Evolutionary conservation across 2,888 invertebrate genomes (phyloP), one percentile per base, ranked within the genome.

Genomic region (Hirtodrosophila trivittata): DNA sequence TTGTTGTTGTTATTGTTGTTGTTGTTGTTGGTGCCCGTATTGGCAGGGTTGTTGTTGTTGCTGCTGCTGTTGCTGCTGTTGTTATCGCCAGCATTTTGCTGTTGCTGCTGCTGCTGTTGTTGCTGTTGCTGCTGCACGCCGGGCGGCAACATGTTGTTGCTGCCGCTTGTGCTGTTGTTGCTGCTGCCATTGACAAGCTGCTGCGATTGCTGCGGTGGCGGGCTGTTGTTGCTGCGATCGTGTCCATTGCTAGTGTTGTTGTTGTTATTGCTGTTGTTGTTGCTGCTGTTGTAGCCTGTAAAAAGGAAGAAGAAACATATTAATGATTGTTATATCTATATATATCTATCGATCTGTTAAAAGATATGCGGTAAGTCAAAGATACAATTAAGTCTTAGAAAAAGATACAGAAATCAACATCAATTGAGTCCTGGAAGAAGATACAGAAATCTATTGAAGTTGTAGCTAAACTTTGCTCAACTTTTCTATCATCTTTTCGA

Each of bases 141-240:
- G 38, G 86, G 81, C 69, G 88, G 80, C 72, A 87, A 52, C 88
- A 83, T 83, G 59, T 74, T 64, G 66, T 28, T 72, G 67, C 39
- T 51, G 84, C 66, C 65, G 77, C 66, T 72, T 80, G 49, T 72
- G 67, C 13, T 47, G 16, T 33, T 80, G 77, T 21, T 71, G 49
- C 35, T 76, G 56, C 39, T 73, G 49, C 64, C 64, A 65, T 57
- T 82, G 67, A 57, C 56, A 58, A 54, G 50, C 10, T 73, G 72
- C 10, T 64, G 63, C 13, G 14, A 67, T 13, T 30, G 70, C 43
- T 55, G 75, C 47, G 76, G 86, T 56, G 89, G 88, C 72, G 89
- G 86, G 47, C 32, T 43, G 35, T 76, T 89, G 65, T 90, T 90
- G 75, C 77, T 89, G 75, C 90, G 90, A 66, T 90, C 89, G 62